Percentiles rank a stretch among this genome's conserved stretches.
phyloP scores from a whole-genome alignment of 2,113 vertebrate species.

The Nymphicus hollandicus region DNA sequence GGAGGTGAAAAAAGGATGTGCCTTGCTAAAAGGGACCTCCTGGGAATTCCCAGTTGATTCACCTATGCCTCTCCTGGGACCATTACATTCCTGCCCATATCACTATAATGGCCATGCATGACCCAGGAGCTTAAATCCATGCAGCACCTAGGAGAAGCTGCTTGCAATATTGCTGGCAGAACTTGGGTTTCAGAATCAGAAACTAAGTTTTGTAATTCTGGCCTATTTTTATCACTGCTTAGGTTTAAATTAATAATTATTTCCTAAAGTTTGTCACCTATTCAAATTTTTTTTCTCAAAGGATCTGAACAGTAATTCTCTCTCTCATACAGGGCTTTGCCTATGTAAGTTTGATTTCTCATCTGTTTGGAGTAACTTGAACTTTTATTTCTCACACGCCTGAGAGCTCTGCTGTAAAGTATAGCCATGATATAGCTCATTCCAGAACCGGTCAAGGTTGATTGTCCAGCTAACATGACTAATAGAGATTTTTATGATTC shows the following conservation, averaged over 20 bases:
- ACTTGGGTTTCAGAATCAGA: background rate
- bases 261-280: background rate
- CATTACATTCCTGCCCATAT: background rate
- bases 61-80: background rate
- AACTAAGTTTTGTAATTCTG: background rate
- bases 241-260: background rate
- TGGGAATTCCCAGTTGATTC: background rate
- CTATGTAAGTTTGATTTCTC: background rate
- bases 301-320: background rate
- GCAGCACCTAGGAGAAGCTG: background rate
- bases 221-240: background rate
- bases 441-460: background rate
- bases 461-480: background rate
- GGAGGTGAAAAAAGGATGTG: background rate
- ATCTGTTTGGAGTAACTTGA: background rate
- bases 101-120: background rate
- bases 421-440: background rate
- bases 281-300: background rate
- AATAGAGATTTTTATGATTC: background rate
- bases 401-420: background rate
- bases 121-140: background rate
- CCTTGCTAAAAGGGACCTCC: background rate
- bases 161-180: background rate
- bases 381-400: background rate
- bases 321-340: background rate